Conservation (phyloP, 1,140 invertebrate genomes). For the Heliothis virescens region DNA sequence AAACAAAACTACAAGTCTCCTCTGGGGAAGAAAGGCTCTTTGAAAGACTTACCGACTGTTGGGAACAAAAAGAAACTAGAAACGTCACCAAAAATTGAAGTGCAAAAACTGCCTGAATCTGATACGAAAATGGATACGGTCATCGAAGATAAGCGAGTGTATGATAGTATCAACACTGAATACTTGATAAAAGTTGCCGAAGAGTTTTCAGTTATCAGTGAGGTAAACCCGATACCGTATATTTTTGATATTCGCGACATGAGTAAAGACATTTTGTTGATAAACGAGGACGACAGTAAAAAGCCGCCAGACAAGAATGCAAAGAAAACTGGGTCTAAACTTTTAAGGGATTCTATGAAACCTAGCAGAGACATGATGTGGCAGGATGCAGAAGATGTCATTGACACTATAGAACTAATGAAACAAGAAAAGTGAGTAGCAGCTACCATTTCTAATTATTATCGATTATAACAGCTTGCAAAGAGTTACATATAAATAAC, state of each 20-base stretch:
- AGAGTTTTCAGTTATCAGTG: constrained; percentile 49
- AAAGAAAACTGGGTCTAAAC: constrained; percentile 66
- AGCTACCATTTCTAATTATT: neutral
- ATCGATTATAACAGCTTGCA: too few species aligned
- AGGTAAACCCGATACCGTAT: constrained; percentile 55
- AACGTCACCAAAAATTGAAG: neutral
- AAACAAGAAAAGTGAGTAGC: constrained; percentile 65
- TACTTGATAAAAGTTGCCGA: constrained; percentile 66
- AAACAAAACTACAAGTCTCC: constrained; percentile 49
- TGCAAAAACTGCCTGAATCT: constrained; percentile 38
- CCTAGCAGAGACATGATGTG: constrained; percentile 66
- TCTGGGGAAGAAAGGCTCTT: neutral
- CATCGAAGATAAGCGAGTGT: constrained; percentile 62
- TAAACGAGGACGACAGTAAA: constrained; percentile 63
- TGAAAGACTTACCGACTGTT: neutral
- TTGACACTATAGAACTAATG: constrained; percentile 56
- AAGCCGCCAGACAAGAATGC: constrained; percentile 63
- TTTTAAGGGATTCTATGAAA: constrained; percentile 64
- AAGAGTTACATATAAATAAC: too few species aligned
- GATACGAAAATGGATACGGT: constrained; percentile 50
- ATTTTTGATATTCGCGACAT: constrained; percentile 71
- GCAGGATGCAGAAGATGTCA: constrained; percentile 60
- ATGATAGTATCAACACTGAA: constrained; percentile 60
- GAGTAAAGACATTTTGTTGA: constrained; percentile 60
- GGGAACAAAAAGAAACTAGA: constrained; percentile 55